These are phyloP conservation scores for Cydia amplana DNA, from an alignment of 1,140 invertebrate species.

Conservation along the genomic window DNA sequence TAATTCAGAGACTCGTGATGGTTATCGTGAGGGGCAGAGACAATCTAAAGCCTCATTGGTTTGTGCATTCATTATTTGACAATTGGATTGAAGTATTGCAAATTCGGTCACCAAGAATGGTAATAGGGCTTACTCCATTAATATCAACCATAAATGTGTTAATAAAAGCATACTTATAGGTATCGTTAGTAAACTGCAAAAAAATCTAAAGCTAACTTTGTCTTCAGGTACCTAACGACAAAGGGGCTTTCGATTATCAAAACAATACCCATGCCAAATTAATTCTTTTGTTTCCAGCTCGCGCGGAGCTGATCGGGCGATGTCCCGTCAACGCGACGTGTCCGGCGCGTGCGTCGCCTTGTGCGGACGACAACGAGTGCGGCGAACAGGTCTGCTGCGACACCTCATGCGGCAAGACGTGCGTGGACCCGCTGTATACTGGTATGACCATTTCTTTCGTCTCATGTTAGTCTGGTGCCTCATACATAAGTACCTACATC, in stretches of 20 bases:
- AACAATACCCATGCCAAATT: constrained; percentile 10
- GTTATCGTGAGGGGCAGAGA: too few species aligned
- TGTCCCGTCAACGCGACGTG: constrained; percentile 64
- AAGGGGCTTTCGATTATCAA: neutral
- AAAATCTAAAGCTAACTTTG: neutral
- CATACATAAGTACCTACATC: too few species aligned
- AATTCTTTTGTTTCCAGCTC: constrained; percentile 49
- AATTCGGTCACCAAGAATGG: too few species aligned
- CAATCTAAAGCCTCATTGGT: too few species aligned
- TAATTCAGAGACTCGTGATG: too few species aligned
- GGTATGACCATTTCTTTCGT: constrained; percentile 42
- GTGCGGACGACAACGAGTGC: constrained; percentile 63
- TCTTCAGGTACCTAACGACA: neutral
- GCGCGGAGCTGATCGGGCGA: constrained; percentile 65
- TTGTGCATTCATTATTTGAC: too few species aligned
- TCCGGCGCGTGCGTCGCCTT: constrained; percentile 60
- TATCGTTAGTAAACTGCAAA: too few species aligned
- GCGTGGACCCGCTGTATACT: constrained; percentile 67
- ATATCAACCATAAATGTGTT: too few species aligned
- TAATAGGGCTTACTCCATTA: too few species aligned
- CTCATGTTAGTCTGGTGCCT: too few species aligned
- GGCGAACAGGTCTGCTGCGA: constrained; percentile 67
- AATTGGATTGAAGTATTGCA: too few species aligned
- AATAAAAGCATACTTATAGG: too few species aligned
- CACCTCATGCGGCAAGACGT: constrained; percentile 59